Evolutionary conservation across 2,113 vertebrate genomes (phyloP), one percentile per base, ranked within the genome.

Genomic region (Petrocephalus microphthalmus): DNA sequence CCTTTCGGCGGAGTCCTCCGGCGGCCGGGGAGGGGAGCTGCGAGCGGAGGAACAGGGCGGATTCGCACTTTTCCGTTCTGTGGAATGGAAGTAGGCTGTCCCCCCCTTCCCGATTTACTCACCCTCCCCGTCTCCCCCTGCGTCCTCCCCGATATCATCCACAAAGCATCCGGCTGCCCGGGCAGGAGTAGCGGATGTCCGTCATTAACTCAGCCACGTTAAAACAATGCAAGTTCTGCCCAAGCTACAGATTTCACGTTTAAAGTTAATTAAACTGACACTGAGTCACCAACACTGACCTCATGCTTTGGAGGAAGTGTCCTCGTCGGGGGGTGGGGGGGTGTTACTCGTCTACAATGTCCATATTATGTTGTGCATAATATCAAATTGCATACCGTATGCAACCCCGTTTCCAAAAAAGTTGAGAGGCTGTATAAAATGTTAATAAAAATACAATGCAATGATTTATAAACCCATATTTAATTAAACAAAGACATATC

Each of bases 131-230:
- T 82, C 78, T 45, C 37, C 78, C 20, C n/a, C 64, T 25, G 3
- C 8, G 54, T 52, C n/a, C 57, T 22, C 67, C 74, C 74, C 15
- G 74, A 37, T 45, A 42, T 81, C 74, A 81, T 81, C 74, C 74
- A 81, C 74, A 81, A 81, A 45, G 74, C 74, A 45, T 81, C 74
- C 74, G 60, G 60, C 60, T 67, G 60, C 60, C 25, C 60, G 81
- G 7, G 37, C 81, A 83, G 45, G 33, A 47, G 19, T 13, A 22
- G 81, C 81, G 81, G 81, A 83, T 83, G 42, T 83, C 81, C 22
- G 37, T 47, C 45, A 47, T 83, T 83, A 83, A 81, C 33, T 81
- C 19, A 81, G 42, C 42, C 74, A 81, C 37, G 42, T 81, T 81
- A 81, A 81, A 81, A 81, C 74, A 81, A 81, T 81, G 74, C 29